Base-by-base conservation (phyloP, 2,113 vertebrate genomes). In the Heterotilapia buettikoferi region DNA sequence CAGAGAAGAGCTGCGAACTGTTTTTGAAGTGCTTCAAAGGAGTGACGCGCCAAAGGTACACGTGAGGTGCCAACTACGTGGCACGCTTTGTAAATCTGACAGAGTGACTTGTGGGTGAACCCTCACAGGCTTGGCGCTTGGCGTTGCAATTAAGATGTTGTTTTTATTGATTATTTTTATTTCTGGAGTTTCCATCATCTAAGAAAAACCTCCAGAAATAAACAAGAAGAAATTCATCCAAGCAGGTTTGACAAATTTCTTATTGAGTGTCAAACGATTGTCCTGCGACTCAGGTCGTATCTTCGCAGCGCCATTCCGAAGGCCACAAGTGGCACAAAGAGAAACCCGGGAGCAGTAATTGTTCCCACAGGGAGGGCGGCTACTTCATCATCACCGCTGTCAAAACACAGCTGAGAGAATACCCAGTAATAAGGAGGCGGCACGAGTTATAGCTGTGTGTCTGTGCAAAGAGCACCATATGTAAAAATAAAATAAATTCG, bases 11-110 rank as follows among this genome's bases (percentile, higher is more conserved):
- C 59, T 84, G 52, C 31, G n/a, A 71, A 80, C 68, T 59, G 63
- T 63, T 50, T 84, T 80, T 90, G 26, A 84, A 61, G 85, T 26
- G 12, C 89, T 92, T 91, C 86, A 89, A 88, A 90, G 86, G 71
- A 54, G 18, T 31, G 19, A 83, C 52, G 9, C 7, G 87, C 81
- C 80, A 80, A 6, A 84, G 31, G 88, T 59, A 68, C 56, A 36
- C 4, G 9, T 73, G 50, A 89, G 81, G 73, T 45, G 79, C 76
- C 38, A 43, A 11, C 80, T 81, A 53, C 9, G 2, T 26, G 83
- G 82, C 47, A n/a, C n/a, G 84, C 79, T 82, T 90, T 59, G 59
- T 45, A 54, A 73, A 82, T 33, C 45, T 4, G 1, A 31, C 71
- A 31, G 38, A 43, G 29, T 40, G 53, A 86, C 87, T 87, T 80